Base-by-base conservation (phyloP, 2,797 vertebrate genomes). In the Phoebastria nigripes region DNA sequence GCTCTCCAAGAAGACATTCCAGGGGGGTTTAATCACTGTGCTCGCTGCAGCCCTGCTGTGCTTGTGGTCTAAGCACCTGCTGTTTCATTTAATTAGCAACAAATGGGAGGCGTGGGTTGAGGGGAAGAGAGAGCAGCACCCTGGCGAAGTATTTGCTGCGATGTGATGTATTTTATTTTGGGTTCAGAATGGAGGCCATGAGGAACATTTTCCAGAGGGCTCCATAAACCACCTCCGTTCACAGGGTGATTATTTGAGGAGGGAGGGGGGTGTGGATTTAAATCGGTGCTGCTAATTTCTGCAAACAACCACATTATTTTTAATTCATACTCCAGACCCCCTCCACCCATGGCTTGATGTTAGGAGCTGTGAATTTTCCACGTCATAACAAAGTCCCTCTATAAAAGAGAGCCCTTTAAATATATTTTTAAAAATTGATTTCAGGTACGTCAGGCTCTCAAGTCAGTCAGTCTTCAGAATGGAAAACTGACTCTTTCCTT, bases 1-100 rank as follows among this genome's bases (percentile, higher is more conserved):
- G 83, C 91, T 87, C 82, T 97, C 97, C 93, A 94, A 76, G 94
- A 96, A 96, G 90, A 74, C 94, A 96, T 95, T 95, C 94, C 94
- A 89, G 94, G 84, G 92, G 96, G 63, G 6, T 96, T 95, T 97
- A 93, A 96, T 96, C 95, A 96, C 91, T 79, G 88, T 6, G 16
- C 80, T 87, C 7, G 0, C 74, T 95, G 71, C 89, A 81, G 62
- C 89, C n/a, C 29, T 59, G 76, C 95, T 88, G 93, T 12, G 61
- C 94, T 97, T 97, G 97, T 97, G 97, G 96, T 94, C 96, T 87
- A 54, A 97, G 97, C 97, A 97, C 95, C 94, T 97, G 97, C 95
- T 97, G 94, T 76, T 97, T 98, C 97, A 89, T 95, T 98, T 98
- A 98, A 97, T 97, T 97, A 97, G 97, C 96, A 97, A 72, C 93